A percentile compares a stretch with the other conserved stretches of the same genome.
Evolutionary conservation across 2,888 invertebrate genomes (phyloP).

Genomic region (Oscheius onirici): DNA sequence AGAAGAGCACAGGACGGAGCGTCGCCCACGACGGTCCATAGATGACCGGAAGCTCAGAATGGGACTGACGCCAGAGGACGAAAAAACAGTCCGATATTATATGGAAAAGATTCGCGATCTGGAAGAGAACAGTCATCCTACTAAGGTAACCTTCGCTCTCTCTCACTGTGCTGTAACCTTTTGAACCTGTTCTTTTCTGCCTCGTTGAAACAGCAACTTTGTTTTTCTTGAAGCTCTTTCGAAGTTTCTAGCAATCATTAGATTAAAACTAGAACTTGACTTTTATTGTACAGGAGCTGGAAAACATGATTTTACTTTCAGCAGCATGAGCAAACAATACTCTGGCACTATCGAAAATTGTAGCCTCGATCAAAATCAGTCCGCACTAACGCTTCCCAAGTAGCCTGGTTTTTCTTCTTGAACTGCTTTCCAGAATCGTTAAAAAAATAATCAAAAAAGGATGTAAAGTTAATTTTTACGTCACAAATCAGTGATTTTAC

Average conservation of each 20-base stretch:
- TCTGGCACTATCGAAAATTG: too few species aligned
- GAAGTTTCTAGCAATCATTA: not conserved
- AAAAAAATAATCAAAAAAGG: too few species aligned
- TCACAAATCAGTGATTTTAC: too few species aligned
- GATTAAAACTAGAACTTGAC: not conserved
- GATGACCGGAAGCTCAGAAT: constrained; percentile 34
- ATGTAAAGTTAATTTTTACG: too few species aligned
- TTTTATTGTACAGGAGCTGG: too few species aligned
- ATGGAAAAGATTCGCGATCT: constrained; percentile 62
- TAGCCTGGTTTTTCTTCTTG: too few species aligned
- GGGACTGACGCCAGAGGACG: constrained; percentile 60
- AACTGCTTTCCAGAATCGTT: too few species aligned
- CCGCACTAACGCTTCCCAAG: too few species aligned
- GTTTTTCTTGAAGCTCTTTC: constrained; percentile 1
- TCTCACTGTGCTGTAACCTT: constrained; percentile 9
- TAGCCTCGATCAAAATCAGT: too few species aligned
- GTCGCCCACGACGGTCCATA: not conserved
- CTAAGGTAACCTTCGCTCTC: constrained; percentile 29
- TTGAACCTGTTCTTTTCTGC: constrained; percentile 23
- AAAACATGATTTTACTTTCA: too few species aligned
- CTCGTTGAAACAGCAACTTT: not conserved
- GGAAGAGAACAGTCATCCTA: constrained; percentile 52
- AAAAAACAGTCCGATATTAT: constrained; percentile 59
- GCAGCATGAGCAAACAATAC: too few species aligned
- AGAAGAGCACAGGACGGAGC: not conserved